phyloP scores from a whole-genome alignment of 1,140 invertebrate species.

The Antheraea pernyi region DNA sequence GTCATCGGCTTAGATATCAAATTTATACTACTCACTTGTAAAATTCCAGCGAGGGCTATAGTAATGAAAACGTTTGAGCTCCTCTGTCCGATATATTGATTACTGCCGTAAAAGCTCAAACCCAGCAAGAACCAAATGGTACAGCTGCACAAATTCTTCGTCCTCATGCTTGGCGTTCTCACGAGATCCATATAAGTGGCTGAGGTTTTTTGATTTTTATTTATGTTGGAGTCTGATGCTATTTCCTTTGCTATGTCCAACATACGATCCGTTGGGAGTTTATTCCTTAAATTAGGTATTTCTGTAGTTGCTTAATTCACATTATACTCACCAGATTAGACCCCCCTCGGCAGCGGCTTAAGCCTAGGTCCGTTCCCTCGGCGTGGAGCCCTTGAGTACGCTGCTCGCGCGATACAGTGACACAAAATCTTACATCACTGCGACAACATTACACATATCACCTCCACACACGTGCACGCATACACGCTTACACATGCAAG shows the following conservation, averaged over 20 bases:
- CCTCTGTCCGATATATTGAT: slow-evolving; percentile 83
- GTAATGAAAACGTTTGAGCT: slow-evolving; percentile 84
- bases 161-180: slow-evolving; percentile 82
- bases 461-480: too few species aligned
- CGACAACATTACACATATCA: too few species aligned
- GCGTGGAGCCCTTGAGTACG: too few species aligned
- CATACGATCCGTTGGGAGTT: neutral
- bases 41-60: slow-evolving; percentile 79
- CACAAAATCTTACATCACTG: too few species aligned
- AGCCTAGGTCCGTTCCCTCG: too few species aligned
- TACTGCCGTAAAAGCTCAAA: slow-evolving; percentile 39
- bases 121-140: slow-evolving; percentile 84
- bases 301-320: slow-evolving; percentile 34
- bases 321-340: too few species aligned
- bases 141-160: slow-evolving; percentile 83
- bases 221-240: slow-evolving; percentile 15
- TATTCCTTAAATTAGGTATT: neutral
- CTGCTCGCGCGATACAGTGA: too few species aligned
- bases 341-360: too few species aligned
- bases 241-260: slow-evolving; percentile 23
- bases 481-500: too few species aligned
- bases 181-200: slow-evolving; percentile 83
- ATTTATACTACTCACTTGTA: slow-evolving; percentile 37
- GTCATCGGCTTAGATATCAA: too few species aligned
- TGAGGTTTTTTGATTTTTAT: slow-evolving; percentile 38